Percentiles rank a stretch among this genome's conserved stretches.
Conservation (phyloP, 2,113 vertebrate genomes). For the Electrona antarctica region DNA sequence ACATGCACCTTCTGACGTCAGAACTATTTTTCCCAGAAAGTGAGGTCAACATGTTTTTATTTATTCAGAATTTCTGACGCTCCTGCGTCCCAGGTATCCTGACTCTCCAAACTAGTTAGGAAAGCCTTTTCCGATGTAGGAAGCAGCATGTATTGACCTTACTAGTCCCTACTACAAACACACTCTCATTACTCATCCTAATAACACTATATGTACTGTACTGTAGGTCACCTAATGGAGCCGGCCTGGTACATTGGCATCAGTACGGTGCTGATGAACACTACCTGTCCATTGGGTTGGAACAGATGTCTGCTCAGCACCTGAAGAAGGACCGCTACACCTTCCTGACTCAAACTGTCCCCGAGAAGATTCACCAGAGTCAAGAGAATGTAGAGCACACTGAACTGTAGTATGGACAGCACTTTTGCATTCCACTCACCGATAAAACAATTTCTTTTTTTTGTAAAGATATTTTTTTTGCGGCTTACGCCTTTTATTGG, state of each 20-base stretch:
- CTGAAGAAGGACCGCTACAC: slow-evolving; percentile 63
- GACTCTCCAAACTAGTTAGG: no score
- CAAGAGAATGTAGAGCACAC: slow-evolving; percentile 42
- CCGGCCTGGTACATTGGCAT: slow-evolving; percentile 71
- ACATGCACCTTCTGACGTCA: no score
- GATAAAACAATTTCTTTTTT: no score
- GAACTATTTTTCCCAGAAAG: neutral
- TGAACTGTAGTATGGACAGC: slow-evolving; percentile 53
- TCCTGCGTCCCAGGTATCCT: no score
- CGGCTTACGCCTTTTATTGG: no score
- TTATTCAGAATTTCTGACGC: no score
- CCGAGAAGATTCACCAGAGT: slow-evolving; percentile 45
- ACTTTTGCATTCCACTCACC: neutral
- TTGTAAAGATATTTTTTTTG: no score
- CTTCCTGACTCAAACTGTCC: slow-evolving; percentile 71
- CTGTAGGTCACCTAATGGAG: slow-evolving; percentile 74
- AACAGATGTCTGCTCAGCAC: slow-evolving; percentile 55
- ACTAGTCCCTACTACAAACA: no score
- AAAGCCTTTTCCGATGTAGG: no score
- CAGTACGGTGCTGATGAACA: slow-evolving; percentile 61
- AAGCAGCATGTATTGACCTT: no score
- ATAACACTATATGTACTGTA: neutral
- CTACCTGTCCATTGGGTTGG: slow-evolving; percentile 66
- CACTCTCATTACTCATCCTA: no score
- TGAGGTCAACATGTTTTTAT: no score